Evolutionary conservation across 2,113 vertebrate genomes (phyloP).

Genomic region (Scytalopus superciliaris): DNA sequence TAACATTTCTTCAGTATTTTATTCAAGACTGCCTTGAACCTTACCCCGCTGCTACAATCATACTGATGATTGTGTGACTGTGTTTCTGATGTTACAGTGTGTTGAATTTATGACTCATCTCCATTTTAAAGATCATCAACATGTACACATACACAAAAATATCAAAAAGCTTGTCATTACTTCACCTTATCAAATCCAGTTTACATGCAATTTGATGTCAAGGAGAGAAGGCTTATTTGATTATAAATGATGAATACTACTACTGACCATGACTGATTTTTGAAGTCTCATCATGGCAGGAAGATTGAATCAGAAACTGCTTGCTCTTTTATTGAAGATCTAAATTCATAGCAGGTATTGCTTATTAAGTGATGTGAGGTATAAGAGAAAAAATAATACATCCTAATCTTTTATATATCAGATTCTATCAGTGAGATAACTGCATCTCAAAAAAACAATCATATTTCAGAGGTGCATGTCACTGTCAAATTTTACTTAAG

Average conservation of each 20-base stretch:
- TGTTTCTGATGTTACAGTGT: not conserved
- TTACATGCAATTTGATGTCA: not conserved
- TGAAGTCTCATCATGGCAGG: not conserved
- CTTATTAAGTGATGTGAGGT: not conserved
- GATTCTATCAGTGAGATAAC: not conserved
- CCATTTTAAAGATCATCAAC: not conserved
- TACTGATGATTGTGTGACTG: not conserved
- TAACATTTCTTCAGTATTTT: not conserved
- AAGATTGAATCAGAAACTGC: not conserved
- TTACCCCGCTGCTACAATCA: not conserved
- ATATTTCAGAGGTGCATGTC: not conserved
- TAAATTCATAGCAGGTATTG: not conserved
- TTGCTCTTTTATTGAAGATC: not conserved
- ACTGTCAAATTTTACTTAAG: not conserved
- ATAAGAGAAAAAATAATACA: not conserved
- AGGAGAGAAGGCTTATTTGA: not conserved
- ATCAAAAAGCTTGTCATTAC: not conserved
- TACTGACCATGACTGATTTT: not conserved
- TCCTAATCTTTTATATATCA: not conserved
- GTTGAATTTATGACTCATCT: not conserved
- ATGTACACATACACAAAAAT: not conserved
- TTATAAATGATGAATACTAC: not conserved
- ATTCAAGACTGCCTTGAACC: not conserved
- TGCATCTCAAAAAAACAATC: not conserved
- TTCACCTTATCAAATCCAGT: not conserved